phyloP scores from a whole-genome alignment of 2,888 invertebrate genomes.

The Cephus sareptanus region DNA sequence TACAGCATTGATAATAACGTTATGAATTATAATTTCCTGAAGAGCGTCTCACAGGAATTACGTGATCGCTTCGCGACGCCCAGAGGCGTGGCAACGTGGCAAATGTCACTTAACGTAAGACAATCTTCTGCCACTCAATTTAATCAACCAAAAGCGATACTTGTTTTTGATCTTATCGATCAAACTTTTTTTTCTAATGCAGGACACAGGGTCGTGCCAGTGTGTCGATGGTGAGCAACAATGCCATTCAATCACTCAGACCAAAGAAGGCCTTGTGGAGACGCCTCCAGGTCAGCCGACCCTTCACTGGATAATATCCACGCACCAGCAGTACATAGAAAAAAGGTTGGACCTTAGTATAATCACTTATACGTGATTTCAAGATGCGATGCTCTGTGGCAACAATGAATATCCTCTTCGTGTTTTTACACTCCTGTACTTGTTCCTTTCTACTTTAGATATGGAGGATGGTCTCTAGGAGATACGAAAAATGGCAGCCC shows the following conservation, averaged over 20 bases:
- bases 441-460: slow-evolving; percentile 58
- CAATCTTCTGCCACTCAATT: slow-evolving; percentile 8
- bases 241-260: slow-evolving; percentile 56
- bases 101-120: slow-evolving; percentile 52
- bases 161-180: not conserved
- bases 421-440: not conserved
- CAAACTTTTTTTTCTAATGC: slow-evolving; percentile 15
- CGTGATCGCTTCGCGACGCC: slow-evolving; percentile 47
- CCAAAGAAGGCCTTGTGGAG: slow-evolving; percentile 55
- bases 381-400: not conserved
- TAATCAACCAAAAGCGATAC: not conserved
- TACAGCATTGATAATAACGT: slow-evolving; percentile 40
- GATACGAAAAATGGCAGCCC: slow-evolving; percentile 61
- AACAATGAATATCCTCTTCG: not conserved
- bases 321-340: slow-evolving; percentile 69
- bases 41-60: slow-evolving; percentile 50
- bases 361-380: not conserved
- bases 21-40: slow-evolving; percentile 43
- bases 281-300: slow-evolving; percentile 64
- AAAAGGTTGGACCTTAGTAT: slow-evolving; percentile 64
- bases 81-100: slow-evolving; percentile 47
- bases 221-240: slow-evolving; percentile 64
- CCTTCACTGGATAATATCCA: slow-evolving; percentile 69
- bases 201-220: slow-evolving; percentile 69
- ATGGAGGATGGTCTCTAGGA: slow-evolving; percentile 69